Evolutionary conservation across 1,140 invertebrate species (phyloP).

Genomic region (Drosophila sproati): DNA sequence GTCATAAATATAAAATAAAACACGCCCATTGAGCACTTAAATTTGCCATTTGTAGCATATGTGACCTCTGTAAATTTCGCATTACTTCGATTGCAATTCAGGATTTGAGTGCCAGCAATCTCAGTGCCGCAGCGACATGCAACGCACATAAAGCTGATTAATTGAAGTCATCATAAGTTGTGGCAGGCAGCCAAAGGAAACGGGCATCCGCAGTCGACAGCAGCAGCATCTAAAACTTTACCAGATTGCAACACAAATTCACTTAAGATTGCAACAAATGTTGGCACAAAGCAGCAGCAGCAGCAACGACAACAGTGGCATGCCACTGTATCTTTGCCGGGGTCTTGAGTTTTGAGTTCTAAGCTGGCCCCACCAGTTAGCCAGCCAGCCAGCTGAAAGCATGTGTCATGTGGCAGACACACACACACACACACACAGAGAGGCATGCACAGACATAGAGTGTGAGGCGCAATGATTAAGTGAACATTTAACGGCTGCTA

Average conservation of each 20-base stretch:
- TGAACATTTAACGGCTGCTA: conserved; percentile 81
- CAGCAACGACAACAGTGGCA: conserved; percentile 15
- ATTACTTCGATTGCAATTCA: neutral
- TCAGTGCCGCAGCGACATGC: conserved; percentile 51
- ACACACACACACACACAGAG: conserved; percentile 22
- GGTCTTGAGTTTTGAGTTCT: conserved; percentile 51
- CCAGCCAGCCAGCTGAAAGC: conserved; percentile 49
- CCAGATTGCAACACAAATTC: conserved; percentile 78
- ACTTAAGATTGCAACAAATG: conserved; percentile 75
- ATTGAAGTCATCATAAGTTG: conserved; percentile 76
- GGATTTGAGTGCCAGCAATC: conserved; percentile 51
- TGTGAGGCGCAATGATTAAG: conserved; percentile 64
- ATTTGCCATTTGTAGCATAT: conserved; percentile 1
- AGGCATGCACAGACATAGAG: neutral
- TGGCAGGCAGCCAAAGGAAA: conserved; percentile 59
- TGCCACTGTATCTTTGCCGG: conserved; percentile 22
- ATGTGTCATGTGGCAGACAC: conserved; percentile 48
- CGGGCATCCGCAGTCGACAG: conserved; percentile 31
- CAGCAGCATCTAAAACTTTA: conserved; percentile 38
- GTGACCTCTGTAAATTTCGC: neutral
- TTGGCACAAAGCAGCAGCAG: conserved; percentile 29
- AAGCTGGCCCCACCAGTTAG: conserved; percentile 22
- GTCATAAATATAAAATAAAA: neutral
- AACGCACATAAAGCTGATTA: conserved; percentile 71
- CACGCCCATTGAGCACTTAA: neutral